phyloP scores from a whole-genome alignment of 2,888 invertebrate species.

The Eupithecia subfuscata region DNA sequence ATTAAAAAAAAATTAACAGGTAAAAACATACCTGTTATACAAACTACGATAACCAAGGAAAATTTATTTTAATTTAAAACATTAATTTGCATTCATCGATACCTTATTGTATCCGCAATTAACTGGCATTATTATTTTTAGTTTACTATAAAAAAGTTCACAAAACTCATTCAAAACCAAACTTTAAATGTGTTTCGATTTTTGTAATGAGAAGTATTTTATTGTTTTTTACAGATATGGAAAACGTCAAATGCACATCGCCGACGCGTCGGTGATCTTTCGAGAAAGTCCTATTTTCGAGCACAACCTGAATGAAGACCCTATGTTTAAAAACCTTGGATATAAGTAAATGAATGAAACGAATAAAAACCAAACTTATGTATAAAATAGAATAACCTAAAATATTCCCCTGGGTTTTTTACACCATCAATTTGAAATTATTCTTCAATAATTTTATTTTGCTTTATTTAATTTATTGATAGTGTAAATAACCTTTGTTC shows the following conservation, averaged over 20 bases:
- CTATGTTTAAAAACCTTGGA: constrained; percentile 68
- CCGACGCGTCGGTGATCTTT: constrained; percentile 76
- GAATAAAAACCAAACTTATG: constrained; percentile 1
- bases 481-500: constrained; percentile 27
- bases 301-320: constrained; percentile 63
- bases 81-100: too few species aligned
- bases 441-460: background rate
- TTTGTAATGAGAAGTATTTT: too few species aligned
- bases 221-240: constrained; percentile 70
- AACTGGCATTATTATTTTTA: too few species aligned
- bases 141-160: too few species aligned
- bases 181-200: too few species aligned
- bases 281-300: constrained; percentile 74
- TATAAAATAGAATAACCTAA: constrained; percentile 7
- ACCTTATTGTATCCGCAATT: too few species aligned
- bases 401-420: background rate
- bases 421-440: background rate
- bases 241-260: constrained; percentile 78
- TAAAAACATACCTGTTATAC: too few species aligned
- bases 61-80: too few species aligned
- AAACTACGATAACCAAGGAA: too few species aligned
- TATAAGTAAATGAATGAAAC: constrained; percentile 63
- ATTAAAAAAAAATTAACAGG: too few species aligned
- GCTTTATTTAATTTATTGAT: background rate
- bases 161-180: too few species aligned